Evolutionary conservation across 2,888 invertebrate species (phyloP).

Genomic region (Mesorhabditis spiculigera): DNA sequence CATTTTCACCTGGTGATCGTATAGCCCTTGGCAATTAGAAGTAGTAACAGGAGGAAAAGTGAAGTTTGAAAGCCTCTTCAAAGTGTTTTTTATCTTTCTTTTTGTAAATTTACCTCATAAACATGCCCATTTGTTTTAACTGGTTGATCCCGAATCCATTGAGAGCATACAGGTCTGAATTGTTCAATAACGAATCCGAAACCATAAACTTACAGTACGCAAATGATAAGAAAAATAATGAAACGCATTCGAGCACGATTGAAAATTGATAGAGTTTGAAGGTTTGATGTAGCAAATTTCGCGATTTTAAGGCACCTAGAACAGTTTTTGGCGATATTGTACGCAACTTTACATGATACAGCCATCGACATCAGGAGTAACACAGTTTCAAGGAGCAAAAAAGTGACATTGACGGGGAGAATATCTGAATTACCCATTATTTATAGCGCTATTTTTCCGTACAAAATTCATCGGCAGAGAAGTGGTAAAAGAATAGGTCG

Average conservation of each 20-base stretch:
- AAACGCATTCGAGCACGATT: conserved; percentile 69
- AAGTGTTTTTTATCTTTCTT: neutral
- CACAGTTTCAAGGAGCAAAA: conserved; percentile 72
- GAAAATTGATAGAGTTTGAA: conserved; percentile 80
- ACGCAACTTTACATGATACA: conserved; percentile 60
- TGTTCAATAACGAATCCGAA: neutral
- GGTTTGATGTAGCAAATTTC: conserved; percentile 80
- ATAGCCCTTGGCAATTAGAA: conserved; percentile 83
- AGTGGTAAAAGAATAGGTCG: conserved; percentile 82
- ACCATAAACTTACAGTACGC: neutral
- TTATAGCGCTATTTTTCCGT: conserved; percentile 60
- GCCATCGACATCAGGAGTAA: conserved; percentile 73
- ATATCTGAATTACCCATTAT: conserved; percentile 70
- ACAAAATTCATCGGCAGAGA: conserved; percentile 93
- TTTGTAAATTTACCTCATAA: conserved; percentile 28
- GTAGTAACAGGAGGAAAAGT: conserved; percentile 73
- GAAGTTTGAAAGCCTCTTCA: conserved; percentile 74
- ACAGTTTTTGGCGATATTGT: conserved; percentile 13
- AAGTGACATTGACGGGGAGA: conserved; percentile 76
- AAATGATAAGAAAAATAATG: conserved; percentile 70
- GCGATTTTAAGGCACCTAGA: conserved; percentile 73
- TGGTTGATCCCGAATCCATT: conserved; percentile 70
- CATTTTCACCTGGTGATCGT: conserved; percentile 66
- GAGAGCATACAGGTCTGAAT: conserved; percentile 68
- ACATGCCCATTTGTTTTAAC: conserved; percentile 61